phyloP scores from a whole-genome alignment of 2,113 vertebrate species.

The Cavia porcellus region DNA sequence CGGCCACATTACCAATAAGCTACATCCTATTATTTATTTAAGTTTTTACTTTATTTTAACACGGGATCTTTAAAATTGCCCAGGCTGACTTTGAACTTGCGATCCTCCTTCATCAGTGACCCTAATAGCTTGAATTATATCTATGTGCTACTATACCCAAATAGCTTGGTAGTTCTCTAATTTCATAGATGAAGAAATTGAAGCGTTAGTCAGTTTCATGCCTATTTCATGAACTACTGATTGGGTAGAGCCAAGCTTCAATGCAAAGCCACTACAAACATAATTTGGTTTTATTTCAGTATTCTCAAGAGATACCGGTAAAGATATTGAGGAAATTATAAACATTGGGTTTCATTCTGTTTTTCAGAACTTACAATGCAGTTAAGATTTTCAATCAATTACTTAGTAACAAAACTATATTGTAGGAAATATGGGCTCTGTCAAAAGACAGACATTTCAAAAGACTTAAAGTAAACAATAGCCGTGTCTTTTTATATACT shows the following conservation, averaged over 20 bases:
- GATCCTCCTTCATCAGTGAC: background rate
- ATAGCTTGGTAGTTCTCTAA: background rate
- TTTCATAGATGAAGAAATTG: slow-evolving; percentile 51
- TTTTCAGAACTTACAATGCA: background rate
- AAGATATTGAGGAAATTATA: background rate
- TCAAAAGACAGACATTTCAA: background rate
- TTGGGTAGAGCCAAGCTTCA: background rate
- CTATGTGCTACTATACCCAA: too few species aligned
- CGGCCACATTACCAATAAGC: background rate
- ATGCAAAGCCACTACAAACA: background rate
- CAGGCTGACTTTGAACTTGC: too few species aligned
- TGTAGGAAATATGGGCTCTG: background rate
- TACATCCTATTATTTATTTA: background rate
- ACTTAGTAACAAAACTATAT: background rate
- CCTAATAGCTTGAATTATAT: too few species aligned
- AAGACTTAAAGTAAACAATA: background rate
- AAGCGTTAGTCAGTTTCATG: background rate
- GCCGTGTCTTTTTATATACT: background rate
- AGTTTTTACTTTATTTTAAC: background rate
- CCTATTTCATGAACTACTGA: background rate
- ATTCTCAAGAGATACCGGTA: background rate
- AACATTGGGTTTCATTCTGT: background rate
- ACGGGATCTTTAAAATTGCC: background rate
- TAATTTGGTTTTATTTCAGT: background rate
- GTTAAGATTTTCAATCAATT: background rate